These are phyloP conservation scores for Globodera ellingtonae DNA, from an alignment of 1,140 invertebrate species.

Conservation along the genomic window DNA sequence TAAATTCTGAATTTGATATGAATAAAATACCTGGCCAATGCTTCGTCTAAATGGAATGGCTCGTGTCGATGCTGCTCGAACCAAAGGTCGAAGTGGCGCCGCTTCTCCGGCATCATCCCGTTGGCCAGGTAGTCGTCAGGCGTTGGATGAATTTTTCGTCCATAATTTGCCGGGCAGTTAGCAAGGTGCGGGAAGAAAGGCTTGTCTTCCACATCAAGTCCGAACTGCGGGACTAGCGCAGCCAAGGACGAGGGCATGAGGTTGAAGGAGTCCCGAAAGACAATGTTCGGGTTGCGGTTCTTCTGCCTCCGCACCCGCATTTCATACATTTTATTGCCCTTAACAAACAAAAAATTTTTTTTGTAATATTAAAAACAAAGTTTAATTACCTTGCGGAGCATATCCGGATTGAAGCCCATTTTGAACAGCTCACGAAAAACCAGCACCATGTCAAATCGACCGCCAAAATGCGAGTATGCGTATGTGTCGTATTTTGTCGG, in stretches of 20 bases:
- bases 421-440: not conserved
- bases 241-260: slow-evolving; percentile 13
- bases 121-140: slow-evolving; percentile 25
- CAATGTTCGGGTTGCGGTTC: slow-evolving; percentile 8
- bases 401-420: too few relatives aligned
- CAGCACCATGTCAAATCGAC: slow-evolving; percentile 9
- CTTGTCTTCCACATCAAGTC: slow-evolving; percentile 16
- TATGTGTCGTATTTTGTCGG: too few relatives aligned
- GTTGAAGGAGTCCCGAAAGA: slow-evolving; percentile 17
- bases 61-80: not conserved
- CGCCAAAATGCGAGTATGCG: not conserved
- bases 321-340: too few relatives aligned
- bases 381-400: too few relatives aligned
- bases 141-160: not conserved
- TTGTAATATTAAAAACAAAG: too few relatives aligned
- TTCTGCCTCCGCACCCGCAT: too few relatives aligned
- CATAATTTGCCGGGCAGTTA: slow-evolving; percentile 27
- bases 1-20: too few relatives aligned
- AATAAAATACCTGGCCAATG: too few relatives aligned
- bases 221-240: slow-evolving; percentile 8
- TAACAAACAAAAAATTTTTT: too few relatives aligned
- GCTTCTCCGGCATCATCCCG: slow-evolving; percentile 29
- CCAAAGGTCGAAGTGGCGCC: slow-evolving; percentile 13
- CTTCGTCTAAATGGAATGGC: slow-evolving; percentile 15
- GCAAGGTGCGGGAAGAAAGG: slow-evolving; percentile 27